Evolutionary conservation across 2,888 invertebrate species (phyloP), one percentile per base, ranked within the genome.

Genomic region (Linyphia triangularis): DNA sequence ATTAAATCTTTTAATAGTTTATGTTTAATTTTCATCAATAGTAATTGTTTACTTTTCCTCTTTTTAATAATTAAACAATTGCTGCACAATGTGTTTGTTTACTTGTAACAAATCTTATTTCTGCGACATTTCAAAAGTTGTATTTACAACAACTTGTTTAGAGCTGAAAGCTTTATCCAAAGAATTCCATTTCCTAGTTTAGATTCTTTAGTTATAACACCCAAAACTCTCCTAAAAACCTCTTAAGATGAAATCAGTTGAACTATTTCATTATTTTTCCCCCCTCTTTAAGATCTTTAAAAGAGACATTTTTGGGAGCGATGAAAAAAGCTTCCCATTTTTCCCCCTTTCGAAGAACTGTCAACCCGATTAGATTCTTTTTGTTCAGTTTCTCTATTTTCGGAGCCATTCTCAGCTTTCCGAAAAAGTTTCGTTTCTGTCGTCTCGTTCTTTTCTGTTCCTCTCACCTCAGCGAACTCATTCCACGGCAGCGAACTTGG

Each of bases 281-380:
- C n/a, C 51, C 51, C 13, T 51, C n/a, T n/a, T n/a, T 51, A n/a
- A 51, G 51, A 51, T 51, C 51, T 51, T 10, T 5, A 51, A 51
- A n/a, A 51, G 3, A 51, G 51, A 51, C n/a, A 51, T 51, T 51
- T 51, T 51, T 51, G n/a, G n/a, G n/a, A 51, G 51, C n/a, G n/a
- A n/a, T n/a, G n/a, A n/a, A n/a, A n/a, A n/a, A n/a, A n/a, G n/a
- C n/a, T n/a, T n/a, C n/a, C 73, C 70, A 40, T 70, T 40, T 40
- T 19, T 59, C 33, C 67, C 59, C 73, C 73, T 59, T 30, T 24
- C 22, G 33, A 59, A 73, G 33, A 73, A 51, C 51, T 51, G 51
- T 51, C 51, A 51, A 51, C 51, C 51, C n/a, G 51, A 51, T 51
- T 51, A 51, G n/a, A 51, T 51, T 51, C 51, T 51, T 51, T 16